Percentiles rank a stretch among this genome's conserved stretches.
phyloP scores from a whole-genome alignment of 1,140 invertebrate genomes.

The Meteorus sp. region DNA sequence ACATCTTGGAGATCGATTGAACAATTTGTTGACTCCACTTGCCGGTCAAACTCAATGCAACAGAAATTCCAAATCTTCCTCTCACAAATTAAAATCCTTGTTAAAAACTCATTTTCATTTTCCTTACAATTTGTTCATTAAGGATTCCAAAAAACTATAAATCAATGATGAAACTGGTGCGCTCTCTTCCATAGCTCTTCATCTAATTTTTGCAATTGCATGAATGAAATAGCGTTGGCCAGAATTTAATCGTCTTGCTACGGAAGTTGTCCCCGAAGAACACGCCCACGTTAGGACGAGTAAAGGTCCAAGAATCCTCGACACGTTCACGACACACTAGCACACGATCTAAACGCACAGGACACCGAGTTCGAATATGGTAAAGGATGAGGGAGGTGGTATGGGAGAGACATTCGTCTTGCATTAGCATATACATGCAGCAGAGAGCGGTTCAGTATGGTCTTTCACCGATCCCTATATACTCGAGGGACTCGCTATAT shows the following conservation, averaged over 20 bases:
- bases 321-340: too few species aligned
- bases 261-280: constrained; percentile 44
- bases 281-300: constrained; percentile 40
- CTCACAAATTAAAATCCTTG: too few species aligned
- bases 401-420: constrained; percentile 50
- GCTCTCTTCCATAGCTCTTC: background rate
- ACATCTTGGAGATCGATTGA: too few species aligned
- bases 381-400: constrained; percentile 27
- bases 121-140: too few species aligned
- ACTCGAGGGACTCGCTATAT: constrained; percentile 20
- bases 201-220: background rate
- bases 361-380: constrained; percentile 35
- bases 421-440: constrained; percentile 55
- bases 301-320: constrained; percentile 36
- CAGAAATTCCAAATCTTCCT: too few species aligned
- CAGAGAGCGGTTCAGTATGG: constrained; percentile 32
- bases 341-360: constrained; percentile 36
- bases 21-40: too few species aligned
- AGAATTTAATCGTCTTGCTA: constrained; percentile 40
- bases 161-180: too few species aligned
- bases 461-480: too few species aligned
- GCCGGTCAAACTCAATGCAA: too few species aligned
- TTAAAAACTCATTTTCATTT: too few species aligned
- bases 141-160: too few species aligned
- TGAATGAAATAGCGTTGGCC: constrained; percentile 28